Conservation (phyloP, 2,797 vertebrate species). For the Peromyscus eremicus region DNA sequence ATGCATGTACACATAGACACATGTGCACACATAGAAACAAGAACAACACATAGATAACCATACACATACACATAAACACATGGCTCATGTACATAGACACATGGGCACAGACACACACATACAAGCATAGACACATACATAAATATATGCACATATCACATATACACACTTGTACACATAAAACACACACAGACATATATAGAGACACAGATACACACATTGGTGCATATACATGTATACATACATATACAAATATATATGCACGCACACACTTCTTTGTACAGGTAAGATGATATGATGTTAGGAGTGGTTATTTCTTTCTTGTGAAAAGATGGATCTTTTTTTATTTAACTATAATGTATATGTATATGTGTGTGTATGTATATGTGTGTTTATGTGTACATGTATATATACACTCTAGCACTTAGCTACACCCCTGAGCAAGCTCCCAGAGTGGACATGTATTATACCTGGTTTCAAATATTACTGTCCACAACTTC, state of each 20-base stretch:
- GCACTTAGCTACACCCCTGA: not conserved
- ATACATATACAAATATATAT: not conserved
- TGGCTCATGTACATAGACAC: not conserved
- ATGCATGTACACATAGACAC: not conserved
- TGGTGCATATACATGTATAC: not conserved
- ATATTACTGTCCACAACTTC: not conserved
- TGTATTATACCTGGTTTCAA: not conserved
- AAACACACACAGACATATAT: not conserved
- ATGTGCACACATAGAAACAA: not conserved
- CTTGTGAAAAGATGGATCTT: not conserved
- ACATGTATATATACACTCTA: not conserved
- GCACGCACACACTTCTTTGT: not conserved
- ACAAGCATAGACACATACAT: not conserved
- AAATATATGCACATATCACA: not conserved
- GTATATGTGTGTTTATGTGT: not conserved
- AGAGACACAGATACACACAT: not conserved
- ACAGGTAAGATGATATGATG: not conserved
- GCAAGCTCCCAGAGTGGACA: conserved; percentile 21
- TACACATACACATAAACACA: not conserved
- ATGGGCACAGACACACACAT: not conserved
- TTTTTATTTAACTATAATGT: conserved; percentile 44
- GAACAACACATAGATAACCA: not conserved
- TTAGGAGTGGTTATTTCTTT: not conserved
- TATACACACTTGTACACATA: not conserved
- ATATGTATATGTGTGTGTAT: not conserved